phyloP scores from a whole-genome alignment of 2,113 vertebrate genomes.

The Paradoxurus hermaphroditus region DNA sequence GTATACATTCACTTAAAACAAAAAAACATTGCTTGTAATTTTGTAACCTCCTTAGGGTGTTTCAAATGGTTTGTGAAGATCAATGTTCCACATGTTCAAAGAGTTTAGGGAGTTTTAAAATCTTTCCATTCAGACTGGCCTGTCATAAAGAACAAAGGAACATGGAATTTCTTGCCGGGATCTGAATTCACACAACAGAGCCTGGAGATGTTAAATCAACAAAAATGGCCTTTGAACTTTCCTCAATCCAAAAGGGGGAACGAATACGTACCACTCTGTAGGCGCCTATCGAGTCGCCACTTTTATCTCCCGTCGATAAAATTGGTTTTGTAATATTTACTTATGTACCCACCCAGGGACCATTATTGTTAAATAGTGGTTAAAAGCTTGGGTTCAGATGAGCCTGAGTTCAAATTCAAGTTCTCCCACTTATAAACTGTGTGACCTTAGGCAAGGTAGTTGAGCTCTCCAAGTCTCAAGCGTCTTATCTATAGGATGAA shows the following conservation, averaged over 20 bases:
- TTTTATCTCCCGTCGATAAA: conserved; percentile 49
- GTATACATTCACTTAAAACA: conserved; percentile 37
- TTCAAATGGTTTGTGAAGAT: conserved; percentile 72
- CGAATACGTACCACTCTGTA: neutral
- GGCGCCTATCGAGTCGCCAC: neutral
- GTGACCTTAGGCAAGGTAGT: neutral
- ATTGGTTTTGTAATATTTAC: conserved; percentile 46
- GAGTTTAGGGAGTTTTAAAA: conserved; percentile 71
- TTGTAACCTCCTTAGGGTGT: conserved; percentile 65
- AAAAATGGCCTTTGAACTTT: conserved; percentile 64
- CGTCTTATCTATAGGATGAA: neutral
- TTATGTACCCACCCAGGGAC: neutral
- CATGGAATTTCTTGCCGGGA: conserved; percentile 65
- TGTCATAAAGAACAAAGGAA: conserved; percentile 73
- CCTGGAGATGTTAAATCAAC: conserved; percentile 55
- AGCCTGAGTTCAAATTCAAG: conserved; percentile 39
- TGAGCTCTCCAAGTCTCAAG: neutral
- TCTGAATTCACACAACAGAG: conserved; percentile 47
- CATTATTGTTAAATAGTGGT: neutral
- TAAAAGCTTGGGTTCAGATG: neutral
- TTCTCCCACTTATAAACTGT: neutral
- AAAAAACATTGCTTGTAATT: conserved; percentile 54
- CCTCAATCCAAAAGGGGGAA: conserved; percentile 5
- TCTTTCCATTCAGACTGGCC: conserved; percentile 49
- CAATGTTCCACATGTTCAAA: conserved; percentile 71